A percentile compares a stretch with the other conserved stretches of the same genome.
Conservation (phyloP, 2,797 vertebrate genomes). For the Esox lucius region DNA sequence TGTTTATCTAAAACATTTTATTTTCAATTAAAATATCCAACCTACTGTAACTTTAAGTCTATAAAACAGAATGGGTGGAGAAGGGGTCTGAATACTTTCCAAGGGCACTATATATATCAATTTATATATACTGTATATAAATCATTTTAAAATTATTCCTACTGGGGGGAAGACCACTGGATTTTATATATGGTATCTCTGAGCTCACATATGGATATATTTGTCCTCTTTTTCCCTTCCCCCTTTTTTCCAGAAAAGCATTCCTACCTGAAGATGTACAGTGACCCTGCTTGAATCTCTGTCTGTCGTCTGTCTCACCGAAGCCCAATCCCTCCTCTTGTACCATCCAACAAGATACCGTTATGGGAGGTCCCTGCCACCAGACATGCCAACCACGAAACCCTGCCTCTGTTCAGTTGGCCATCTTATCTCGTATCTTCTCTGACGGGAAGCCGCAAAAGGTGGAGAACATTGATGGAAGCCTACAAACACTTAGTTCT, state of each 20-base stretch:
- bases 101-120: too few relatives aligned
- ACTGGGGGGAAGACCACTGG: too few relatives aligned
- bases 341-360: slow-evolving; percentile 14
- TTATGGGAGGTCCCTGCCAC: slow-evolving; percentile 35
- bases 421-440: slow-evolving; percentile 1
- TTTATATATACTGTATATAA: too few relatives aligned
- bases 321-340: slow-evolving; percentile 3
- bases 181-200: too few relatives aligned
- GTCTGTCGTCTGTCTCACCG: slow-evolving; percentile 29
- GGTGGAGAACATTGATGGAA: not conserved
- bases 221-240: slow-evolving; percentile 1
- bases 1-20: too few relatives aligned
- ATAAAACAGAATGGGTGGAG: too few relatives aligned
- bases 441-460: slow-evolving; percentile 6
- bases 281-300: slow-evolving; percentile 57
- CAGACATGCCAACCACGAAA: slow-evolving; percentile 10
- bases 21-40: too few relatives aligned
- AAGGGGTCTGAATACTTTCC: too few relatives aligned
- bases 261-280: slow-evolving; percentile 60
- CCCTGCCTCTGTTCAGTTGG: not conserved
- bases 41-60: too few relatives aligned
- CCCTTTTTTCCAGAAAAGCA: slow-evolving; percentile 51
- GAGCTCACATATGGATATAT: too few relatives aligned
- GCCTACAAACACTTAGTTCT: not conserved
- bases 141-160: too few relatives aligned